Evolutionary conservation across 2,888 invertebrate genomes (phyloP).

Genomic region (Globia sparganii): DNA sequence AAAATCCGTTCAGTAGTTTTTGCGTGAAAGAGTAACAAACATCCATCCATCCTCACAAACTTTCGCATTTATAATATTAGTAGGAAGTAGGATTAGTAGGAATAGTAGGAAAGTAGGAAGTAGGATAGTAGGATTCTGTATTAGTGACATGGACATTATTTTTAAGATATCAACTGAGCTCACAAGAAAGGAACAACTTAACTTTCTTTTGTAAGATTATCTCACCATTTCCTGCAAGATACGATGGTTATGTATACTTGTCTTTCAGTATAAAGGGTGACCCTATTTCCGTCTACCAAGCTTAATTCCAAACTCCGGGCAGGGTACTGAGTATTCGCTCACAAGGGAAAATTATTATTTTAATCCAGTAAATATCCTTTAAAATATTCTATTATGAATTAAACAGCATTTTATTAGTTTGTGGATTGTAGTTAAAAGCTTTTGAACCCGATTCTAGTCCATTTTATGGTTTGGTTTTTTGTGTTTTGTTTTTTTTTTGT

Average conservation of each 20-base stretch:
- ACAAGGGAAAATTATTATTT: constrained; percentile 26
- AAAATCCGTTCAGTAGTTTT: no score
- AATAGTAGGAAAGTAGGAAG: no score
- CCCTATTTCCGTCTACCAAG: constrained; percentile 20
- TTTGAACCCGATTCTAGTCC: neutral
- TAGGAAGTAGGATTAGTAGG: no score
- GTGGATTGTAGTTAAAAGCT: no score
- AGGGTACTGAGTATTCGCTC: constrained; percentile 6
- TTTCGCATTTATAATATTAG: no score
- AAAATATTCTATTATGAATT: neutral
- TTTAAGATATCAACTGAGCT: neutral
- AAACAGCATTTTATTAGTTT: neutral
- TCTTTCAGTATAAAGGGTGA: neutral
- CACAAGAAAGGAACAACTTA: neutral
- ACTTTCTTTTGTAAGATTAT: neutral
- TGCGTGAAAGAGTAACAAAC: no score
- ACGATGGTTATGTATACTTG: neutral
- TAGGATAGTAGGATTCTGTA: no score
- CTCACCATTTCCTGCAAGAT: constrained; percentile 2
- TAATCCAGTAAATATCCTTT: neutral
- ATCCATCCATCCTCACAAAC: no score
- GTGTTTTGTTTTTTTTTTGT: no score
- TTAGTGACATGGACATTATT: neutral
- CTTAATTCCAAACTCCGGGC: constrained; percentile 17
- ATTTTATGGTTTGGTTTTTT: no score